Base-by-base conservation (phyloP, 2,113 vertebrate genomes). In the Xiphophorus hellerii region DNA sequence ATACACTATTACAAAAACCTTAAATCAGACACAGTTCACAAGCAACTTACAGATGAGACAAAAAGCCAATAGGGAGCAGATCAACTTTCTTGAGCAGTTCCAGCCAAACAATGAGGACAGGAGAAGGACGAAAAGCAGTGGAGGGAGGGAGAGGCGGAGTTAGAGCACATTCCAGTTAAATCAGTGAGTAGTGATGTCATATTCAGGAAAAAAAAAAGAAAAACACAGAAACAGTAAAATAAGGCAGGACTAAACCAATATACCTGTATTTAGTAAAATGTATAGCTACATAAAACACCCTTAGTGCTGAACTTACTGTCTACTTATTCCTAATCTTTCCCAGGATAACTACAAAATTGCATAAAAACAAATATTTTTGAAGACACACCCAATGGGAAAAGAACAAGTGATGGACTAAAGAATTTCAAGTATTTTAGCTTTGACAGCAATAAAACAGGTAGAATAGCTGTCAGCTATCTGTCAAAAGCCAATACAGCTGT, bases 101-200 rank as follows among this genome's bases (percentile, higher is more conserved):
- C 63, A 78, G 77, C 44, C 84, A 91, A 90, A 90, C 83, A 92
- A 84, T 88, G 84, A 84, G 80, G 73, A 77, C 74, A 70, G 73
- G 66, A 44, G 78, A 74, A 84, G 78, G 54, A 83, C 13, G 5
- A 62, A 44, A 6, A 33, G 71, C 25, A 14, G 37, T 27, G 71
- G 39, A 72, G 85, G 33, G 82, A 72, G 73, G 67, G 33, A 73
- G 90, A 72, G 90, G 87, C 48, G 86, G 92, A 82, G 83, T 87
- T 76, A 89, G 10, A 76, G 81, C 84, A 90, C 91, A 92, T 91
- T 93, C 90, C 91, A 84, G 82, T 88, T 77, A 69, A 74, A 89
- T 81, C 80, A 76, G 76, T 67, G 85, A 85, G 86, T 78, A 85
- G 76, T 92, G 89, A 91, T 92, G 93, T 93, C 91, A 94, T 86